Conservation (phyloP, 2,113 vertebrate species). For the Lucifuga dentata region DNA sequence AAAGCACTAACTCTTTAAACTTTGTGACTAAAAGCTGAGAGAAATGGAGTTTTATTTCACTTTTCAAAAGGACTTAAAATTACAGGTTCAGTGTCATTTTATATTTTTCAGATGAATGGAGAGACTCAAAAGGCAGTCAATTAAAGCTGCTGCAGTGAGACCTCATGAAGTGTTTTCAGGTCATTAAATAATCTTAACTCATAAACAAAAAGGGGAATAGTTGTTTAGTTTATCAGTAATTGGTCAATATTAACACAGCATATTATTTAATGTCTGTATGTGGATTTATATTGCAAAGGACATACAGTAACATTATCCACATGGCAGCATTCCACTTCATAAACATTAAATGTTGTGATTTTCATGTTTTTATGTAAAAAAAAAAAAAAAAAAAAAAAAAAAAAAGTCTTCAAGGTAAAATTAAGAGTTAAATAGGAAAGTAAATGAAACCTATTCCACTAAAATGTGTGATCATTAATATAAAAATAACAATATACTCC, state of each 20-base stretch:
- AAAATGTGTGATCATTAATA: background rate
- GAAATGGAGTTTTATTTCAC: background rate
- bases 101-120: slow-evolving; percentile 33
- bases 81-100: slow-evolving; percentile 18
- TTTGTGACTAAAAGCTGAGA: background rate
- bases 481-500: background rate
- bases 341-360: slow-evolving; percentile 5
- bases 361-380: background rate
- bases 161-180: slow-evolving; percentile 16
- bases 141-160: slow-evolving; percentile 38
- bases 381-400: too few species aligned
- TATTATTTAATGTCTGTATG: background rate
- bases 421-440: too few species aligned
- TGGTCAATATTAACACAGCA: background rate
- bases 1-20: background rate
- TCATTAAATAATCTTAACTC: slow-evolving; percentile 44
- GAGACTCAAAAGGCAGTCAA: slow-evolving; percentile 43
- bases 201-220: slow-evolving; percentile 22
- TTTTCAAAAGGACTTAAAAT: slow-evolving; percentile 15
- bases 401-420: background rate
- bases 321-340: background rate
- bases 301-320: too few species aligned
- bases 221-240: slow-evolving; percentile 3
- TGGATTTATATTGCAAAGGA: background rate
- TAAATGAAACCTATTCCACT: slow-evolving; percentile 12